Evolutionary conservation across 2,888 invertebrate species (phyloP).

Genomic region (Amiota minor): DNA sequence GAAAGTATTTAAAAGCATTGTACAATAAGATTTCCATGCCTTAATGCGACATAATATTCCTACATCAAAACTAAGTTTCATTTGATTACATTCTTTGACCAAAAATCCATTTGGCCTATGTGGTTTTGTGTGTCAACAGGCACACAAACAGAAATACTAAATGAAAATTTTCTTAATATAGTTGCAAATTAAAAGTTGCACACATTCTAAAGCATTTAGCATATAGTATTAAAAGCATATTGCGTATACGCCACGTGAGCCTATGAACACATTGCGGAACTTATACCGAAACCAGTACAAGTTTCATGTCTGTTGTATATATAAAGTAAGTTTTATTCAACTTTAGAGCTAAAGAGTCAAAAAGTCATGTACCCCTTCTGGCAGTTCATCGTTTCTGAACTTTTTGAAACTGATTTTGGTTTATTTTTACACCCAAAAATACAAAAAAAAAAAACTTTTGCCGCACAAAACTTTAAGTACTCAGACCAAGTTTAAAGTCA

Average conservation of each 20-base stretch:
- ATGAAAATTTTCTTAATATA: too few relatives aligned
- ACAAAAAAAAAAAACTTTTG: too few relatives aligned
- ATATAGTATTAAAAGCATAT: conserved; percentile 15
- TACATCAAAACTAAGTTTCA: conserved; percentile 12
- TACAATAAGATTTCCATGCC: conserved; percentile 21
- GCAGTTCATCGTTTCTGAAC: too few relatives aligned
- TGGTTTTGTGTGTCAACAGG: too few relatives aligned
- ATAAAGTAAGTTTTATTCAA: not conserved
- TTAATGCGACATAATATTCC: conserved; percentile 25
- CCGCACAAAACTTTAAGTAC: too few relatives aligned
- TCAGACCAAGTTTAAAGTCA: too few relatives aligned
- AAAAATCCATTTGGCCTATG: too few relatives aligned
- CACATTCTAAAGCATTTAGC: not conserved
- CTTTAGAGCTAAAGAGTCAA: not conserved
- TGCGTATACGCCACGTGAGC: conserved; percentile 18
- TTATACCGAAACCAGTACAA: not conserved
- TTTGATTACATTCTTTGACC: conserved; percentile 1
- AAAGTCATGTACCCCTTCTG: too few relatives aligned
- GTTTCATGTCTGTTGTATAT: too few relatives aligned
- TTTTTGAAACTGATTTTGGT: too few relatives aligned
- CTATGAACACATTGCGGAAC: conserved; percentile 2
- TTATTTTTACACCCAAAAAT: too few relatives aligned
- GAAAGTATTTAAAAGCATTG: not conserved
- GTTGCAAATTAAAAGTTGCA: not conserved
- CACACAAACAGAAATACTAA: too few relatives aligned